Base-by-base conservation (phyloP, 1,140 invertebrate genomes). In the Euglossa dilemma region DNA sequence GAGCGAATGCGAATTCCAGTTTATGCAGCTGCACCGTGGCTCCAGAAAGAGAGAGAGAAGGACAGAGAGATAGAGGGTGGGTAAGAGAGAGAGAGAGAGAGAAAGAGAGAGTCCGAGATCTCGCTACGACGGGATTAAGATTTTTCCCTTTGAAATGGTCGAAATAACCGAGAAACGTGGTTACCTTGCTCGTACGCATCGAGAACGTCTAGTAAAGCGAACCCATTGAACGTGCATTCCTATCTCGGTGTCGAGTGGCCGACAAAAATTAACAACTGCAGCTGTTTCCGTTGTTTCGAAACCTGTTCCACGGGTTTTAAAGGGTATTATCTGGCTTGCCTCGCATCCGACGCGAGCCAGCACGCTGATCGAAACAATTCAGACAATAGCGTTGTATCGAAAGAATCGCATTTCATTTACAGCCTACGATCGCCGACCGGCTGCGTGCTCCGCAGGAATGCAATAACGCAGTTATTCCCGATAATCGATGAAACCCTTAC, bases 391-490 rank as follows among this genome's bases (percentile, higher is more conserved):
- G 7, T 80, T 43, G 45, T 36, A 80, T 20, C 25, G 18, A 50
- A 77, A 43, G 16, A 36, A 78, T 67, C 52, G 18, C 7, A 25
- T 63, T 76, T 52, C 61, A 52, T 50, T 75, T 36, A 1, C 25
- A 28, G 16, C 2, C 6, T 67, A 67, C 18, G 36, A 43, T 67
- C 64, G 64, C 6, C 12, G 28, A 16, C 5, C 36, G 5, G 36
- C 20, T 20, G 2, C 16, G 14, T 20, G 7, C 1, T 50, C 67
- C 45, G 18, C 43, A 69, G 80, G 54, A 69, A 77, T 69, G 73
- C 54, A 77, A 82, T 83, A 57, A 83, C 45, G 63, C 45, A 77
- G 73, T 69, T 77, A 77, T 61, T 52, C 50, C 11, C 56, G 36
- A 52, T 54, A 61, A 77, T 69, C 63, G 54, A 67, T 52, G 45